These are phyloP conservation scores for Pelochelys cantorii DNA, from an alignment of 2,797 vertebrate species.

Conservation along the genomic window DNA sequence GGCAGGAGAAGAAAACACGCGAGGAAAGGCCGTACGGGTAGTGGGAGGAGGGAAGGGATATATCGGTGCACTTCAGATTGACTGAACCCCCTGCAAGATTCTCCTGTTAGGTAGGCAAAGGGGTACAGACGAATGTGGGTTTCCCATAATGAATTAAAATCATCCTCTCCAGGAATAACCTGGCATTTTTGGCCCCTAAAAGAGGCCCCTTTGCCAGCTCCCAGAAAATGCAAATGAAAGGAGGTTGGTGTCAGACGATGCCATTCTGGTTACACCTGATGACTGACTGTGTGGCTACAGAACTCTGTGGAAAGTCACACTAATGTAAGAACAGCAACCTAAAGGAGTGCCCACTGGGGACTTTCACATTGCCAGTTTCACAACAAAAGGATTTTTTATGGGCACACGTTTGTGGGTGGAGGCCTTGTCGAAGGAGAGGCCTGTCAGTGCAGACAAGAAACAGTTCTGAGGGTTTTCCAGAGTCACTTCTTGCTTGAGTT, in stretches of 20 bases:
- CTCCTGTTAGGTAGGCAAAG: background rate
- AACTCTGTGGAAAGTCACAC: background rate
- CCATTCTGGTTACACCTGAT: background rate
- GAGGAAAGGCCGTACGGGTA: accelerated
- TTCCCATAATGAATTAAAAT: background rate
- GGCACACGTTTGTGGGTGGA: background rate
- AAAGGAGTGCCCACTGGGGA: background rate
- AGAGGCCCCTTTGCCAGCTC: accelerated
- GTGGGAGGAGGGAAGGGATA: background rate
- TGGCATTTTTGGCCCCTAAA: background rate
- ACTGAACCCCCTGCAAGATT: background rate
- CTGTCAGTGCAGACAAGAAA: slow-evolving; percentile 19
- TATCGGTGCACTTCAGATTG: background rate
- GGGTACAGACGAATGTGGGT: background rate
- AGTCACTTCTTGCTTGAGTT: background rate
- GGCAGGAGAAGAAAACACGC: background rate
- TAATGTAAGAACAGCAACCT: background rate
- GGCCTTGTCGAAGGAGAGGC: background rate
- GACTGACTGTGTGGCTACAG: background rate
- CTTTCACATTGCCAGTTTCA: background rate
- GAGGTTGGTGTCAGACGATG: background rate
- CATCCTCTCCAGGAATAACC: background rate
- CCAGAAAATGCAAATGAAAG: background rate
- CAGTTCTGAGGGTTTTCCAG: background rate
- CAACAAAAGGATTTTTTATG: background rate